Evolutionary conservation across 2,888 invertebrate genomes (phyloP).

Genomic region (Julus scanicus): DNA sequence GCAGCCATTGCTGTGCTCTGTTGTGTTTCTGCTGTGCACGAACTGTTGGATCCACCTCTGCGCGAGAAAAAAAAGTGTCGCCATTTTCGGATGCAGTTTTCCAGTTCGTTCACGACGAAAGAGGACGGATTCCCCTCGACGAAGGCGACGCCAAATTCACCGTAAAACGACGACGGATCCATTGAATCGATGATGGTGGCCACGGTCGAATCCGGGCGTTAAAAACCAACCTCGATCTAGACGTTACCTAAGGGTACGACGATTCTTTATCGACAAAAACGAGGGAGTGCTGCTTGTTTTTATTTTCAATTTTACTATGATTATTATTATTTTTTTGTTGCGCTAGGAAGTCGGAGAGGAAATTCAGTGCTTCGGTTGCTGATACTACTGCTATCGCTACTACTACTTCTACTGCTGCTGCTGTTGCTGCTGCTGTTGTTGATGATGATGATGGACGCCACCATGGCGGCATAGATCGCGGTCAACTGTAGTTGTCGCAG

Average conservation of each 20-base stretch:
- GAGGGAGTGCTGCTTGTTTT: neutral
- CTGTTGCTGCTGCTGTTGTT: neutral
- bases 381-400: no score
- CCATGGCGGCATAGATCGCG: slow-evolving; percentile 18
- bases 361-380: no score
- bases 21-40: neutral
- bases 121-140: no score
- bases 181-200: neutral
- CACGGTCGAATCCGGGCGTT: no score
- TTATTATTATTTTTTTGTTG: neutral
- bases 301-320: neutral
- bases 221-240: no score
- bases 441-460: slow-evolving; percentile 31
- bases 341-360: no score
- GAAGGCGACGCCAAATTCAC: neutral
- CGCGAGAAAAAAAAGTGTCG: no score
- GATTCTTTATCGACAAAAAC: neutral
- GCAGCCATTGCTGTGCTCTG: neutral
- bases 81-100: neutral
- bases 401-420: no score
- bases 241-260: neutral
- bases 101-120: no score
- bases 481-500: neutral
- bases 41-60: no score
- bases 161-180: neutral